phyloP scores from a whole-genome alignment of 2,113 vertebrate species.

The Peromyscus maniculatus region DNA sequence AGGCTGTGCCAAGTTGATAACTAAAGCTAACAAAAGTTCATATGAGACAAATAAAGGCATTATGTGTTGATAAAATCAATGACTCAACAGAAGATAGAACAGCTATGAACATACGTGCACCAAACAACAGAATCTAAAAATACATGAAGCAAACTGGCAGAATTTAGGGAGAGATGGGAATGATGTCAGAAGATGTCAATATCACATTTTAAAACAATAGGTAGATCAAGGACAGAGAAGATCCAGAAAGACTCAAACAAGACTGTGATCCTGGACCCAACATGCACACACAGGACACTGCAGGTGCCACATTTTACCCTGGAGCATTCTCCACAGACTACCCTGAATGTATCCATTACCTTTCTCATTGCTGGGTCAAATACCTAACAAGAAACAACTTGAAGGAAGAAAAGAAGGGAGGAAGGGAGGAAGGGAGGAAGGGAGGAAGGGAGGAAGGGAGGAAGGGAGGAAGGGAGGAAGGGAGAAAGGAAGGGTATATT shows the following conservation, averaged over 20 bases:
- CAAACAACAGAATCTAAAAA: not conserved
- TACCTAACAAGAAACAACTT: not conserved
- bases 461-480: too few relatives aligned
- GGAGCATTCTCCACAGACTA: not conserved
- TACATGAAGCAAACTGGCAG: not conserved
- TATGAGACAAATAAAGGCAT: not conserved
- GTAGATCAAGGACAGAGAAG: accelerated
- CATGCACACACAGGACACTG: accelerated
- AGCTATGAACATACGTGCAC: not conserved
- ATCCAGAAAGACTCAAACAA: not conserved
- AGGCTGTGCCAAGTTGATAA: too few relatives aligned
- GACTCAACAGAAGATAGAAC: not conserved
- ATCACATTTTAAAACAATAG: not conserved
- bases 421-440: too few relatives aligned
- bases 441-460: not conserved
- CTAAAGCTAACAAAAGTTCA: not conserved
- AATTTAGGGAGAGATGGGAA: not conserved
- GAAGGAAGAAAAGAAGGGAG: not conserved
- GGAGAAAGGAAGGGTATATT: not conserved
- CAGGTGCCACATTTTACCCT: not conserved
- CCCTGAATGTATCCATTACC: too few relatives aligned
- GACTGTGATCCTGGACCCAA: too few relatives aligned
- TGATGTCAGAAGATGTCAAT: not conserved
- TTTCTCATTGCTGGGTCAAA: not conserved
- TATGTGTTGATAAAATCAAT: not conserved